phyloP scores from a whole-genome alignment of 1,140 invertebrate genomes.

The Laupala kohalensis region DNA sequence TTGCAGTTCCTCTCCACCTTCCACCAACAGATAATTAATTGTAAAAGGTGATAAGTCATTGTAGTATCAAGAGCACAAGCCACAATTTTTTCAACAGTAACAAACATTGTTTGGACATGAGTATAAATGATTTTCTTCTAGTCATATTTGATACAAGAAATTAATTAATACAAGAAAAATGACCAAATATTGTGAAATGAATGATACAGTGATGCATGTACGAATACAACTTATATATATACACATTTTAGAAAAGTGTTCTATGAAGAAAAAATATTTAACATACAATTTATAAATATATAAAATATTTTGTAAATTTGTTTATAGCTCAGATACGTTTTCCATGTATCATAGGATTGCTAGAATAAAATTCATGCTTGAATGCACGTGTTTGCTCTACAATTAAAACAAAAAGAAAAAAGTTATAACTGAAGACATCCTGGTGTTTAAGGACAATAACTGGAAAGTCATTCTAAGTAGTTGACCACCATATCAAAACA shows the following conservation, averaged over 20 bases:
- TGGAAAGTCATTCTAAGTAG: no score
- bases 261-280: neutral
- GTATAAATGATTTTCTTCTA: neutral
- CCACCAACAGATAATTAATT: no score
- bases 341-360: neutral
- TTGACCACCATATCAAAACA: no score
- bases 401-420: neutral
- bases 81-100: no score
- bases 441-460: neutral
- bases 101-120: no score
- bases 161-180: neutral
- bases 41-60: no score
- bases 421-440: neutral
- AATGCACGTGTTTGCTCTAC: neutral
- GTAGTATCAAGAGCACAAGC: no score
- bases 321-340: neutral
- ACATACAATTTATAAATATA: neutral
- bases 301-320: neutral
- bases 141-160: neutral
- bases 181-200: neutral
- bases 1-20: no score
- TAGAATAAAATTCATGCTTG: neutral
- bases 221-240: neutral
- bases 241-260: neutral
- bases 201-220: neutral